Base-by-base conservation (phyloP, 2,797 vertebrate genomes). In the Malurus splendens region DNA sequence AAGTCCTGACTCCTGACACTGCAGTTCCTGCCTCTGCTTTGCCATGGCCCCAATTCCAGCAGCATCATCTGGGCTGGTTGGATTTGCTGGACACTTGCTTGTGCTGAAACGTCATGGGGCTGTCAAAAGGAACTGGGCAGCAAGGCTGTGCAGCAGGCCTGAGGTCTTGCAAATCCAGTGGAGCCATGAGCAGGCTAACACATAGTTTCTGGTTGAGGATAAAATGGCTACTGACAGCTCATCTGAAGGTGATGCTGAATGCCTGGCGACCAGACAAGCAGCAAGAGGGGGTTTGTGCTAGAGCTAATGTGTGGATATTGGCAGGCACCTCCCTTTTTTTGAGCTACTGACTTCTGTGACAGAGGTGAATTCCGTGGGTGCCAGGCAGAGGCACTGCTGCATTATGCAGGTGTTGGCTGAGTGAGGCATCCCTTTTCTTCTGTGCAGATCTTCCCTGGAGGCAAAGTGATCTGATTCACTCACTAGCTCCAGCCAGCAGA, bases 1-100 rank as follows among this genome's bases (percentile, higher is more conserved):
- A 97, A 97, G 95, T 96, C 96, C 96, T 97, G 57, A 76, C 90
- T 91, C 82, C 66, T 93, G 94, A 94, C 93, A 66, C 89, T 84
- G 68, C 76, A 94, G 90, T 89, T 92, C 77, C 90, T 82, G 65
- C 68, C 52, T 33, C 55, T 85, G 91, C 60, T 90, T 81, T 56
- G 71, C 72, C 89, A 76, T 42, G 57, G 72, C 81, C 57, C 65
- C 24, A 66, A 78, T 94, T 92, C 93, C 93, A 96, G 77, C 57
- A 90, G 41, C 51, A 66, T 18, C 5, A 14, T 45, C 30, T 28
- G 22, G 38, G 25, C 57, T 56, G 33, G 25, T 3, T 86, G 79
- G 68, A 83, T 78, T 68, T 86, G 12, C 44, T 76, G 75, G 85
- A 66, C 56, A 70, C 18, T 32, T 59, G 51, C 62, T 81, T 57